Evolutionary conservation across 2,888 invertebrate genomes (phyloP).

Genomic region (Rhagonycha lutea): DNA sequence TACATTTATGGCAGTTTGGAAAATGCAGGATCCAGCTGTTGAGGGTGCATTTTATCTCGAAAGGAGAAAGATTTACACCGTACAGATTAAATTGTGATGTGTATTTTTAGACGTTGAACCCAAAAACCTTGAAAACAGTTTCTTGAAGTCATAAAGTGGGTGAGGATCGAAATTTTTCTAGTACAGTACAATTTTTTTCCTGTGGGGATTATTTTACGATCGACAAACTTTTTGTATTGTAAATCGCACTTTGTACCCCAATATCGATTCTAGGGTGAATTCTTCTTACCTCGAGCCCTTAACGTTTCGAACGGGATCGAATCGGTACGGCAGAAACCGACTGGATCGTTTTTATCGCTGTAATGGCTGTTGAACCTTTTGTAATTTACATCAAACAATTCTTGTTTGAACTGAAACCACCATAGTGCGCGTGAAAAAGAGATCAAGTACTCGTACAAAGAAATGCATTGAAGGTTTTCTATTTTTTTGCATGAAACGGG

Average conservation of each 20-base stretch:
- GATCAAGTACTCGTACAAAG: conserved; percentile 4
- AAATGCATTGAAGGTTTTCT: conserved; percentile 8
- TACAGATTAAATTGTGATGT: neutral
- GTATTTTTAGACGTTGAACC: neutral
- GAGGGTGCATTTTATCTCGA: conserved; percentile 21
- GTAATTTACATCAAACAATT: conserved; percentile 20
- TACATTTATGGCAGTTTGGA: conserved; percentile 33
- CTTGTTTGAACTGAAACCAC: conserved; percentile 8
- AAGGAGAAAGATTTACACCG: conserved; percentile 2
- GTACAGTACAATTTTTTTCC: neutral
- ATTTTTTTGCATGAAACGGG: neutral
- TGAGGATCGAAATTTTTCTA: neutral
- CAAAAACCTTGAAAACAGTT: neutral
- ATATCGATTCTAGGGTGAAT: conserved; percentile 39
- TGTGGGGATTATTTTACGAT: neutral
- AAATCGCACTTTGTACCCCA: conserved; percentile 37
- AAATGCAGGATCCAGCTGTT: conserved; percentile 33
- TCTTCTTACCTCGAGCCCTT: conserved; percentile 34
- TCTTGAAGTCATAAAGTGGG: neutral
- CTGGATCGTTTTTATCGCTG: conserved; percentile 14
- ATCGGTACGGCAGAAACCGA: conserved; percentile 25
- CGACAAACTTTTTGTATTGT: conserved; percentile 25
- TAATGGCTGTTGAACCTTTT: conserved; percentile 19
- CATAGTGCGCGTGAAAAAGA: conserved; percentile 4
- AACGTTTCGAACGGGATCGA: conserved; percentile 24